These are phyloP conservation scores for Eubucco bourcierii DNA, from an alignment of 2,113 vertebrate species.

Conservation along the genomic window DNA sequence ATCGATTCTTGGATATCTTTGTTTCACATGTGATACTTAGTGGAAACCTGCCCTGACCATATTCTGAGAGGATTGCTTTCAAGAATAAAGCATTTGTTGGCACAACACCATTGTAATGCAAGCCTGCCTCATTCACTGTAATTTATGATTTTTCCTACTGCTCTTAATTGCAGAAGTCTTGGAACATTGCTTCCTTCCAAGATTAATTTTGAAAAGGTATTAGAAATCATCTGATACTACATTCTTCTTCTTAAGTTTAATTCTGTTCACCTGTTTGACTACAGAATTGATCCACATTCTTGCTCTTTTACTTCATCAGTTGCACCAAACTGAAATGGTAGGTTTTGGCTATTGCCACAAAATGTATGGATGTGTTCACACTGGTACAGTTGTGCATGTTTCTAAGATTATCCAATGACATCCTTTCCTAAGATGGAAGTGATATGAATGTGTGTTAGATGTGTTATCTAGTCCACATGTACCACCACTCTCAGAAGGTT, in stretches of 20 bases:
- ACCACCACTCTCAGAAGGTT: background rate
- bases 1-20: background rate
- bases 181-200: background rate
- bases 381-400: background rate
- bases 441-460: background rate
- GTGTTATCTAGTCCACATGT: background rate
- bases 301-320: background rate
- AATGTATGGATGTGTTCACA: background rate
- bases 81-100: background rate
- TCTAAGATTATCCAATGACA: background rate
- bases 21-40: background rate
- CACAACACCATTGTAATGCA: background rate
- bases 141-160: background rate
- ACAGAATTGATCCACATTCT: background rate
- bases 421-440: background rate
- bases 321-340: background rate
- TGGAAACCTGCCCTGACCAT: background rate
- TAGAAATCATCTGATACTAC: background rate
- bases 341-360: background rate
- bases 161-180: background rate
- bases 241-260: background rate
- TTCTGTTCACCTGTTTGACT: background rate
- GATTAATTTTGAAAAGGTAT: background rate
- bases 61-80: background rate
- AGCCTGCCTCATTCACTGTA: background rate